Base-by-base conservation (phyloP, 2,113 vertebrate species). In the Cryptotis parvus region DNA sequence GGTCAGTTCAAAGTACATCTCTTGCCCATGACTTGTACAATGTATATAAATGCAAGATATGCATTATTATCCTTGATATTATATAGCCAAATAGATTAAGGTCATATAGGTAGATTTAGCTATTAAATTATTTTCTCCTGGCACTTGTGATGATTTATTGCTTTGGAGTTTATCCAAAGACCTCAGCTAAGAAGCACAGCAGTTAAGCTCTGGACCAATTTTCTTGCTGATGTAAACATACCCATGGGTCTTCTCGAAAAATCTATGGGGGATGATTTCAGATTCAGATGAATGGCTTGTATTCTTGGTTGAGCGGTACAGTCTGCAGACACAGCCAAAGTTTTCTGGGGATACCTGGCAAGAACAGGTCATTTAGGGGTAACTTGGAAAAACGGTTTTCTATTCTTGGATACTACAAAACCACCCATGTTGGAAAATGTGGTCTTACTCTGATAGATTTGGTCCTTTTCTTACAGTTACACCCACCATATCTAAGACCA, bases 91-190 rank as follows among this genome's bases (percentile, higher is more conserved):
- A 27, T 63, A 66, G 45, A 68, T 75, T 66, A 84, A 49, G 75
- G 84, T 90, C 87, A 92, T 84, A 91, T 24, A 73, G 74, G 78
- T 55, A 85, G 72, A 69, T 87, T 63, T 69, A 87, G 66, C 43
- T 77, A 74, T 72, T 18, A 90, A 43, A 74, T 79, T 41, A 24
- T 69, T 91, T 41, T 96, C 11, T 92, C 55, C 37, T 80, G 35
- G 76, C 29, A 84, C 55, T 86, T 49, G 68, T 31, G 69, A 86
- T 87, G 78, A 97, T 86, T 95, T 94, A 94, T 90, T 89, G 15
- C 84, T 94, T 93, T 95, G 91, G 84, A 82, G n/a, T 81, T 93
- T 95, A 73, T 87, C 63, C 65, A 81, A 94, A 94, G 73, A 87
- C 80, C 69, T 95, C 87, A 78, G 90, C 69, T 94, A 91, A 92